Conservation (phyloP, 2,113 vertebrate species). For the Sinocyclocheilus anophthalmus region DNA sequence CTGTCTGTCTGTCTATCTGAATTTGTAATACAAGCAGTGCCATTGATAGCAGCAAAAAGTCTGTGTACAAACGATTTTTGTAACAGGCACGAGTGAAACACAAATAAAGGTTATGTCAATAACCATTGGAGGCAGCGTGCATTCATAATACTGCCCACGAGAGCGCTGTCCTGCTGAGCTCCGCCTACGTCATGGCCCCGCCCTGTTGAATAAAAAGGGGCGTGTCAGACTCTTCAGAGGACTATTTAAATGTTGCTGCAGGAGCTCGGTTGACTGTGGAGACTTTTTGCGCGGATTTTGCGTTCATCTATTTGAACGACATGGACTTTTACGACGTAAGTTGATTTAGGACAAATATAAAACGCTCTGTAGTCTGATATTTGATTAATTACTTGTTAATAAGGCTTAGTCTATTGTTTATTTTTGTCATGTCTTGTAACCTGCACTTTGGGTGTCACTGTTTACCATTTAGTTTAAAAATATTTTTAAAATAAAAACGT, state of each 20-base stretch:
- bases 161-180: not conserved
- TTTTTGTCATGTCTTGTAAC: not conserved
- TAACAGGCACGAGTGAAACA: not conserved
- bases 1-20: not conserved
- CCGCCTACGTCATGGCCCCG: not conserved
- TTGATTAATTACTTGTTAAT: not conserved
- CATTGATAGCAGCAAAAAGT: not conserved
- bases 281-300: not conserved
- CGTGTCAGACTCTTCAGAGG: not conserved
- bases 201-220: not conserved
- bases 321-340: conserved; percentile 37
- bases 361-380: not conserved
- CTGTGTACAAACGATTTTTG: not conserved
- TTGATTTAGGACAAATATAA: not conserved
- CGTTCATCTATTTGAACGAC: not conserved
- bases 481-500: not conserved
- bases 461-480: not conserved
- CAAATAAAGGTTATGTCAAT: not conserved
- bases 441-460: not conserved
- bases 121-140: not conserved
- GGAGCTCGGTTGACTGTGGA: not conserved
- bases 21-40: not conserved
- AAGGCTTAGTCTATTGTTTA: not conserved
- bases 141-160: not conserved
- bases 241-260: conserved; percentile 11